phyloP scores from a whole-genome alignment of 2,888 invertebrate genomes.

The Siphlonurus alternatus region DNA sequence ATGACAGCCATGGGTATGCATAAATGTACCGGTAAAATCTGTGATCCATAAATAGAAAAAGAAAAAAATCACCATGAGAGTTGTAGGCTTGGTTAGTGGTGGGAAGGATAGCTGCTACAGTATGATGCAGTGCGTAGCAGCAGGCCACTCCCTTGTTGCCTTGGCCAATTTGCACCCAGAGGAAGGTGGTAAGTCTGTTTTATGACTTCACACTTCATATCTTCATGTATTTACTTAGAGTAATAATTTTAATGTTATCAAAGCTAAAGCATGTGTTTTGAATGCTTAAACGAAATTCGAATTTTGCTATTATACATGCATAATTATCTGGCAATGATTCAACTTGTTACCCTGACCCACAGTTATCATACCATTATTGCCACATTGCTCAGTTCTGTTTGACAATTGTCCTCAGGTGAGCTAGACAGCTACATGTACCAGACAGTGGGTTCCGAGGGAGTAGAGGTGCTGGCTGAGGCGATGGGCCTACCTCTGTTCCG shows the following conservation, averaged over 20 bases:
- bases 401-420: slow-evolving; percentile 44
- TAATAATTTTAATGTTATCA: no score
- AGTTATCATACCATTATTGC: no score
- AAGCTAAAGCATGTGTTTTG: no score
- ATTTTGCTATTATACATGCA: no score
- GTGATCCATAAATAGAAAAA: neutral
- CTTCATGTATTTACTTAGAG: no score
- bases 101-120: slow-evolving; percentile 99
- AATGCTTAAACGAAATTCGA: no score
- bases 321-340: no score
- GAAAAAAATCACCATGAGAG: slow-evolving; percentile 47
- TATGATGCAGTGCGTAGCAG: slow-evolving; percentile 92
- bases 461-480: slow-evolving; percentile 81
- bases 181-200: slow-evolving; percentile 44
- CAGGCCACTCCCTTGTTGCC: slow-evolving; percentile 90
- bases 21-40: neutral
- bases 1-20: neutral
- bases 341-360: no score
- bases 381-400: neutral
- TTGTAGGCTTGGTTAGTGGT: slow-evolving; percentile 83
- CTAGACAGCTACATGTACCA: slow-evolving; percentile 99
- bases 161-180: slow-evolving; percentile 87
- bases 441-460: slow-evolving; percentile 93
- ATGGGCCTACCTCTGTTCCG: slow-evolving; percentile 84
- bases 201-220: neutral